Base-by-base conservation (phyloP, 2,113 vertebrate genomes). In the Microtus pennsylvanicus region DNA sequence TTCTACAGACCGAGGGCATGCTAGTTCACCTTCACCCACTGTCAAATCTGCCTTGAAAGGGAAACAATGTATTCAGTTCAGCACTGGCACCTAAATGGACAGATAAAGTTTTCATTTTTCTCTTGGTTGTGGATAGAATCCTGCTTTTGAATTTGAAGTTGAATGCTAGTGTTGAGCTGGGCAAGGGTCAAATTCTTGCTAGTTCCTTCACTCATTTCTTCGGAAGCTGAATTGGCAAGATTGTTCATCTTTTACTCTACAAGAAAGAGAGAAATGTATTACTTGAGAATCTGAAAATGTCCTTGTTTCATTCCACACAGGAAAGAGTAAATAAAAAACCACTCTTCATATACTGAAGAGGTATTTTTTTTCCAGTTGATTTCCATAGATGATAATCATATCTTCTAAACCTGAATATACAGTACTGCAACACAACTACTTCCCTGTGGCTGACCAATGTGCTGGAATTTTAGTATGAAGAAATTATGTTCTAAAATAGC, bases 51-150 rank as follows among this genome's bases (percentile, higher is more conserved):
- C 38, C 22, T 42, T 75, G n/a, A 61, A 91, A 80, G 12, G 77
- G 61, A 11, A 83, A 38, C 3, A 22, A 8, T 58, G 16, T 0
- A 0, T 55, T 47, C 30, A 47, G 42, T 69, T 50, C 55, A 28
- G 2, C 2, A 42, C 55, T 45, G 0, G 0, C 7, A n/a, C 4
- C 33, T 42, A 74, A 42, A 30, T 70, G 58, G 26, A 45, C 28
- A 61, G 21, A 21, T 12, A 1, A 19, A 33, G 13, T 11, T 69
- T 75, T 52, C 22, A 16, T 70, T 61, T 13, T 30, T 75, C 8
- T 81, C 14, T 38, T 12, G 0, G 5, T 28, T 24, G 9, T 42
- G 22, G 14, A 33, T 38, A 61, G 30, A 52, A 52, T 16, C 7
- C 10, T 88, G 45, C 47, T 93, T 89, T 70, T 35, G 80, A 14